Conservation (phyloP, 2,113 vertebrate genomes). For the Bos javanicus region DNA sequence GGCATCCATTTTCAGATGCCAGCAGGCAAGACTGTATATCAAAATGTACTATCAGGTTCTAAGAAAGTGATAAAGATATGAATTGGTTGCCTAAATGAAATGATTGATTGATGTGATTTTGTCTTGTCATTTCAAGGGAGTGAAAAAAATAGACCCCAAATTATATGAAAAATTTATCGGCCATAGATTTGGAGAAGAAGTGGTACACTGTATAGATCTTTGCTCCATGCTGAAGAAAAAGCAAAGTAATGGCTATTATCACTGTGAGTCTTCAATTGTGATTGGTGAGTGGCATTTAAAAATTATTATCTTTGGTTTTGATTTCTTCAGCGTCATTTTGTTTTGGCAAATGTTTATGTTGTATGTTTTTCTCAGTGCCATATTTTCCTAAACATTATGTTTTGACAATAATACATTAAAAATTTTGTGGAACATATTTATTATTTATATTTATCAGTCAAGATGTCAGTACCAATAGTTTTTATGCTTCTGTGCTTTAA, state of each 20-base stretch:
- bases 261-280: slow-evolving; percentile 90
- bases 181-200: slow-evolving; percentile 91
- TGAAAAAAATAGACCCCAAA: slow-evolving; percentile 90
- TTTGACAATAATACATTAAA: not conserved
- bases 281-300: slow-evolving; percentile 85
- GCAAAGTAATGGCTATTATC: slow-evolving; percentile 92
- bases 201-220: slow-evolving; percentile 89
- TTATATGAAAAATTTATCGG: slow-evolving; percentile 86
- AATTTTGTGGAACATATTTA: slow-evolving; percentile 35
- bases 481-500: not conserved
- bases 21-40: not conserved
- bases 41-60: not conserved
- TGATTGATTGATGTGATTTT: slow-evolving; percentile 56
- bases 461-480: not conserved
- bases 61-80: not conserved
- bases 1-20: not conserved
- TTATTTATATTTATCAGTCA: slow-evolving; percentile 10
- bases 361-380: not conserved
- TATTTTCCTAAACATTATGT: not conserved
- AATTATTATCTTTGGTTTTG: not conserved
- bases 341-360: not conserved
- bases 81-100: not conserved
- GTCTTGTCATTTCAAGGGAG: slow-evolving; percentile 84
- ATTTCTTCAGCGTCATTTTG: not conserved
- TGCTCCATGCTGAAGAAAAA: slow-evolving; percentile 98